Conservation (phyloP, 2,888 invertebrate genomes). For the Drosophila prolongata region DNA sequence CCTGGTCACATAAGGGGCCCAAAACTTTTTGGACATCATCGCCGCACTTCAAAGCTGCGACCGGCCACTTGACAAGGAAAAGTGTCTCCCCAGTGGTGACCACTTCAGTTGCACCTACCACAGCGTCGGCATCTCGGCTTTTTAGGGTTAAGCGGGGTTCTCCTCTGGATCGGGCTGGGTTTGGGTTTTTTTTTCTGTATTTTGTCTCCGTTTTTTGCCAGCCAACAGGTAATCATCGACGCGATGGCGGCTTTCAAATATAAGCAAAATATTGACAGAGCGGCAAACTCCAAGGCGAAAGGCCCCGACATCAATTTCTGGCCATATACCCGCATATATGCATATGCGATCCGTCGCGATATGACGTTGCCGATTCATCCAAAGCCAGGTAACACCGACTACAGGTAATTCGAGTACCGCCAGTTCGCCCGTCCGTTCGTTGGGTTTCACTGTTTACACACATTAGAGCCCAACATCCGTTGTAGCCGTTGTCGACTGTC, state of each 20-base stretch:
- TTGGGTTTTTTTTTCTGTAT: constrained; percentile 8
- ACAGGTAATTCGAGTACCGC: constrained; percentile 30
- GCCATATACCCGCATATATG: constrained; percentile 39
- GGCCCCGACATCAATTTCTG: constrained; percentile 59
- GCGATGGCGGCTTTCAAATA: constrained; percentile 50
- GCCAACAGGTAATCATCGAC: constrained; percentile 43
- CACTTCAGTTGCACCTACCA: constrained; percentile 74
- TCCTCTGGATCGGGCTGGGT: constrained; percentile 37
- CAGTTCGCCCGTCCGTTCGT: constrained; percentile 2
- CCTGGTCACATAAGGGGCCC: constrained; percentile 34
- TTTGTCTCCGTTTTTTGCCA: constrained; percentile 28
- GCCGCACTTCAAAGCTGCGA: constrained; percentile 70
- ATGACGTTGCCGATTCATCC: constrained; percentile 75
- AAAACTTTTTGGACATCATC: constrained; percentile 60
- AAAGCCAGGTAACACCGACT: constrained; percentile 44
- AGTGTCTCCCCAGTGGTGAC: constrained; percentile 55
- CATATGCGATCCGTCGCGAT: constrained; percentile 49
- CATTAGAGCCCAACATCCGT: constrained; percentile 66
- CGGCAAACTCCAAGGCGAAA: constrained; percentile 70
- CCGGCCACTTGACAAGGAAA: constrained; percentile 55
- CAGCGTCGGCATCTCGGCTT: constrained; percentile 50
- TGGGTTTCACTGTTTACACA: constrained; percentile 66
- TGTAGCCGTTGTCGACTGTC: constrained; percentile 69
- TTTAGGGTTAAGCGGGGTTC: constrained; percentile 18
- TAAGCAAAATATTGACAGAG: constrained; percentile 79